Percentiles rank a stretch among this genome's conserved stretches.
phyloP scores from a whole-genome alignment of 2,797 vertebrate genomes.

The Furcifer pardalis region DNA sequence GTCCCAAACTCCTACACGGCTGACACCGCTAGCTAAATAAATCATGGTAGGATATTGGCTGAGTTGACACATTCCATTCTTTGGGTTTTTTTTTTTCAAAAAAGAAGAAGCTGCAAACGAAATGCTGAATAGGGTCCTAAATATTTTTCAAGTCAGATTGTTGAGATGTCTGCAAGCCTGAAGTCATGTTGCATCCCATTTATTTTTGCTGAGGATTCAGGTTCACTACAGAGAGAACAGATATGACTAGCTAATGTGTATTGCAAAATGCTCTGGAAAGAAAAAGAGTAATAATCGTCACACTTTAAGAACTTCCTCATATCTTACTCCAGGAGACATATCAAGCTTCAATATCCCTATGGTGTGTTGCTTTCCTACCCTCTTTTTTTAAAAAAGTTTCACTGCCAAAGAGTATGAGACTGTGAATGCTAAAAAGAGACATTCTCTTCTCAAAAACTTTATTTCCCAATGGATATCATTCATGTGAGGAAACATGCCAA shows the following conservation, averaged over 20 bases:
- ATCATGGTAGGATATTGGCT: not conserved
- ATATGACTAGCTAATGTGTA: slow-evolving; percentile 14
- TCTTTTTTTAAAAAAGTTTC: slow-evolving; percentile 29
- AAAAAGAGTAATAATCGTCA: slow-evolving; percentile 28
- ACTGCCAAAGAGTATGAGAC: slow-evolving; percentile 45
- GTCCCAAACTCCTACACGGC: not conserved
- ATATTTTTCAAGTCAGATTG: slow-evolving; percentile 4
- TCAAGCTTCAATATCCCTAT: not conserved
- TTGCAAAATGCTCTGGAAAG: slow-evolving; percentile 28
- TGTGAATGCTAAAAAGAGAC: slow-evolving; percentile 43
- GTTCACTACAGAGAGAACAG: not conserved
- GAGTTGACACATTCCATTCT: not conserved
- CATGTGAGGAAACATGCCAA: slow-evolving; percentile 49
- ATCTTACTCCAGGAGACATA: slow-evolving; percentile 31
- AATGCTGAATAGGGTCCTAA: slow-evolving; percentile 29
- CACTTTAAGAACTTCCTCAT: slow-evolving; percentile 19
- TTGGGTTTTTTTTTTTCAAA: not conserved
- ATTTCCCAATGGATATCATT: slow-evolving; percentile 28
- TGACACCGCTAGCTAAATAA: not conserved
- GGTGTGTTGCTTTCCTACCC: slow-evolving; percentile 40
- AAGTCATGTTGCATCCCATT: not conserved
- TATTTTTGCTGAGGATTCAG: slow-evolving; percentile 7
- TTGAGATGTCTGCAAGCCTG: slow-evolving; percentile 34
- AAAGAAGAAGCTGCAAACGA: slow-evolving; percentile 11
- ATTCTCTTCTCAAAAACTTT: slow-evolving; percentile 7